Evolutionary conservation across 2,113 vertebrate species (phyloP), one percentile per base, ranked within the genome.

Genomic region (Platichthys flesus): DNA sequence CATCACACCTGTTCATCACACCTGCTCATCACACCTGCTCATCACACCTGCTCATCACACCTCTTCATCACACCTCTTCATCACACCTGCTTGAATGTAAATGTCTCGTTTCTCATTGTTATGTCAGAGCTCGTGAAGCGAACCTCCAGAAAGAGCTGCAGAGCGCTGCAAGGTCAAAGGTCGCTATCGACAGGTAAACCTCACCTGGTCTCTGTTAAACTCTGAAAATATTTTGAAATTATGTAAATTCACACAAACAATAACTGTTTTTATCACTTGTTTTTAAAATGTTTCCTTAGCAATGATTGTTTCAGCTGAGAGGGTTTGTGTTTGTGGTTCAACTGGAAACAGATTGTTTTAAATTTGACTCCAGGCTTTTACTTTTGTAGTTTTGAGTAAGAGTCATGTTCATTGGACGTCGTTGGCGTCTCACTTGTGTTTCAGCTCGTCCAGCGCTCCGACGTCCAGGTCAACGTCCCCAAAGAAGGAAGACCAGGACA

Each of bases 101-200:
- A 40, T 14, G 7, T 40, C 3, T 26, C 2, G 21, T 69, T 69
- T 65, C 3, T 52, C 31, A 20, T 37, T 5, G 45, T 10, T 56
- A 2, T 21, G 0, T 57, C 81, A 95, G 94, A 70, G 92, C 85
- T 61, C 88, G 88, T 51, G 88, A 91, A 15, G 90, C 76, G 0
- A 85, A 67, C 4, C 81, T 92, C n/a, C 81, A 85, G 84, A 93
- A 81, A 65, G 84, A 93, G 45, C 83, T 91, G 60, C 89, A 85
- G 65, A 67, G 51, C 0, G 88, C 84, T 7, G 74, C 78, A 1
- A 84, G 74, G 75, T 88, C 78, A 35, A 81, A 80, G 23, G 81
- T 94, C 75, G 78, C 57, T n/a, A 60, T 89, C 0, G 86, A 93
- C 35, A 76, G 88, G 94, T 52, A 10, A n/a, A 8, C 4, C 3